Conservation (phyloP, 2,888 invertebrate genomes). For the Spodoptera exigua region DNA sequence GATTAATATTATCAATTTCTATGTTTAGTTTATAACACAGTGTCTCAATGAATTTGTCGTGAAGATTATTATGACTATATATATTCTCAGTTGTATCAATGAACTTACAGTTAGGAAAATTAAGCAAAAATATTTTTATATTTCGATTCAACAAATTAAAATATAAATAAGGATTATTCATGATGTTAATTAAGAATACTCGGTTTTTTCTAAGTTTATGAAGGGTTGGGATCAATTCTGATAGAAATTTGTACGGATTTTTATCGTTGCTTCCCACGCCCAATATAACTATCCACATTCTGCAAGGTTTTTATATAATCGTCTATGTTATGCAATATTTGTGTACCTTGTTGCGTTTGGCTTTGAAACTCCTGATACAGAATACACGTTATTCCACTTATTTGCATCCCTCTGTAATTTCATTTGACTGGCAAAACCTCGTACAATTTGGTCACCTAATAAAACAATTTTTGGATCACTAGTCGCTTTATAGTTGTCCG, state of each 20-base stretch:
- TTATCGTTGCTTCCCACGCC: slow-evolving; percentile 6
- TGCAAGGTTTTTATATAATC: slow-evolving; percentile 4
- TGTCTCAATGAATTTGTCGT: not conserved
- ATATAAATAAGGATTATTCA: slow-evolving; percentile 14
- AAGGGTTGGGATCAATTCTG: slow-evolving; percentile 2
- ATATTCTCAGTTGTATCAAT: slow-evolving; percentile 14
- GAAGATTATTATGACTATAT: slow-evolving; percentile 5
- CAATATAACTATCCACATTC: slow-evolving; percentile 6
- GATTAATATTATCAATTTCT: slow-evolving; percentile 4
- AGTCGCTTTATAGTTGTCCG: too few relatives aligned
- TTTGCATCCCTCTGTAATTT: slow-evolving; percentile 9
- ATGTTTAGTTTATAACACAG: slow-evolving; percentile 4
- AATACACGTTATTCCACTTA: slow-evolving; percentile 14
- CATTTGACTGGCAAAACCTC: slow-evolving; percentile 2
- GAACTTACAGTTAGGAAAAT: slow-evolving; percentile 15
- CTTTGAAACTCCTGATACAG: slow-evolving; percentile 7
- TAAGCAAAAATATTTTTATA: slow-evolving; percentile 7
- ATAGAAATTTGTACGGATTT: slow-evolving; percentile 5
- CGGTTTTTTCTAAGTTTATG: slow-evolving; percentile 5
- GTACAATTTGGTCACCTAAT: slow-evolving; percentile 3
- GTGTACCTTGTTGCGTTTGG: slow-evolving; percentile 8
- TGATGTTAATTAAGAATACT: slow-evolving; percentile 6
- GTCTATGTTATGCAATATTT: slow-evolving; percentile 13
- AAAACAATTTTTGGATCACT: not conserved
- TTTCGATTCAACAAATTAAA: slow-evolving; percentile 9